These are phyloP conservation scores for Sycophila texana DNA, from an alignment of 2,888 invertebrate genomes.

Conservation along the genomic window DNA sequence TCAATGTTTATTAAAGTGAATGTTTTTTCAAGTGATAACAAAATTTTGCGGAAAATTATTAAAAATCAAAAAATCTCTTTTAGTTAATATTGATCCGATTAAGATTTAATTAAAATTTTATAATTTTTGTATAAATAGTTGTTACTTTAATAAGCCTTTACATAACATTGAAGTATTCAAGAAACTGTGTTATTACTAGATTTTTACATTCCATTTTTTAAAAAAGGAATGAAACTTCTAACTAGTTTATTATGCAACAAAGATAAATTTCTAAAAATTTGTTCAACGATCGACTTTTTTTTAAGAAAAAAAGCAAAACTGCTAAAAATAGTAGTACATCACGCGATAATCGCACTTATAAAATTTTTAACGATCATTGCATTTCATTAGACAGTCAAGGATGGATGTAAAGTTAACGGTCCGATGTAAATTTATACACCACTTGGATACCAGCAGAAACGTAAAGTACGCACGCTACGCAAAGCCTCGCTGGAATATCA, in stretches of 20 bases:
- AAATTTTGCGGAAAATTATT: too few species aligned
- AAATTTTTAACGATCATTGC: slow-evolving; percentile 27
- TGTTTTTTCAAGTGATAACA: too few species aligned
- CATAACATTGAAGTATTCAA: too few species aligned
- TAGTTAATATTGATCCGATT: too few species aligned
- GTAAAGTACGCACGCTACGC: slow-evolving; percentile 4
- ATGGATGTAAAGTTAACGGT: slow-evolving; percentile 43
- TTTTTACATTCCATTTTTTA: neutral
- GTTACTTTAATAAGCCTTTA: too few species aligned
- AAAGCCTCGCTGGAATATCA: slow-evolving; percentile 28
- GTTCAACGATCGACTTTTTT: neutral
- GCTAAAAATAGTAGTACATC: neutral
- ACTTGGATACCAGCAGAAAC: slow-evolving; percentile 3
- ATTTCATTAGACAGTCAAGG: slow-evolving; percentile 30
- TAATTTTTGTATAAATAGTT: too few species aligned
- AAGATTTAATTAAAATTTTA: too few species aligned
- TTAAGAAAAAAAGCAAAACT: neutral
- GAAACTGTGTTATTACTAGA: too few species aligned
- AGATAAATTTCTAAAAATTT: neutral
- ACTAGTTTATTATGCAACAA: too few species aligned
- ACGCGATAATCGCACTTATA: slow-evolving; percentile 21
- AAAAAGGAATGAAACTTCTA: neutral
- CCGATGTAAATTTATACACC: slow-evolving; percentile 31
- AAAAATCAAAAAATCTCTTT: too few species aligned
- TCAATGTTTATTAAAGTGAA: too few species aligned